Evolutionary conservation across 2,888 invertebrate genomes (phyloP), one percentile per base, ranked within the genome.

Genomic region (Temnothorax rugatulus): DNA sequence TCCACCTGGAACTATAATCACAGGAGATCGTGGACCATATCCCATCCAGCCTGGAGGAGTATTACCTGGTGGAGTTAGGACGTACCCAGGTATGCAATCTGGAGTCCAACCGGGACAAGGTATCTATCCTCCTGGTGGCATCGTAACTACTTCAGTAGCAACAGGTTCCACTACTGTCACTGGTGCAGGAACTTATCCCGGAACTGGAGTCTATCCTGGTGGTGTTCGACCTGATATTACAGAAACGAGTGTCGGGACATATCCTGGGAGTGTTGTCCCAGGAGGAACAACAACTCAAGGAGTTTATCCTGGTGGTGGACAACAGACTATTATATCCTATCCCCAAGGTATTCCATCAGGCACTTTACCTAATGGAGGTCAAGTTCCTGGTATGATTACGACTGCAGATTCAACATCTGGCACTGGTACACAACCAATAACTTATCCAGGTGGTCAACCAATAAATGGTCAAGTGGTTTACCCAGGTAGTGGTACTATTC

Each of bases 11-110:
- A 66, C 50, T 47, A 52, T 87, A 66, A 68, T 38, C 2, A 66
- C 88, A 82, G 86, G 85, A 44, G 77, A 18, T 63, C 82, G 63
- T 34, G 34, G 34, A 44, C 34, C 25, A 8, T 87, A 82, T 77
- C 84, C 85, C 9, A 15, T 66, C 5, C 64, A 66, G 61, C 88
- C 90, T 29, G 87, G 86, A 38, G 86, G 79, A 54, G 57, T 68
- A 64, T 63, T 82, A 41, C 89, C 90, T 34, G 73, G 84, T 7
- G 76, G 79, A 1, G 11, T 38, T 59, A 29, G 91, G 87, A 69
- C 0, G 0, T 83, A 85, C 77, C 87, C 87, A 15, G 83, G 81
- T 47, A 38, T 75, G 4, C 82, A 85, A 74, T 88, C 89, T 11
- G 83, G 84, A n/a, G 73, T 85, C n/a, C 82, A 52, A 38, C 59